These are phyloP conservation scores for Teleogryllus occipitalis DNA, from an alignment of 1,140 invertebrate species.

Conservation along the genomic window DNA sequence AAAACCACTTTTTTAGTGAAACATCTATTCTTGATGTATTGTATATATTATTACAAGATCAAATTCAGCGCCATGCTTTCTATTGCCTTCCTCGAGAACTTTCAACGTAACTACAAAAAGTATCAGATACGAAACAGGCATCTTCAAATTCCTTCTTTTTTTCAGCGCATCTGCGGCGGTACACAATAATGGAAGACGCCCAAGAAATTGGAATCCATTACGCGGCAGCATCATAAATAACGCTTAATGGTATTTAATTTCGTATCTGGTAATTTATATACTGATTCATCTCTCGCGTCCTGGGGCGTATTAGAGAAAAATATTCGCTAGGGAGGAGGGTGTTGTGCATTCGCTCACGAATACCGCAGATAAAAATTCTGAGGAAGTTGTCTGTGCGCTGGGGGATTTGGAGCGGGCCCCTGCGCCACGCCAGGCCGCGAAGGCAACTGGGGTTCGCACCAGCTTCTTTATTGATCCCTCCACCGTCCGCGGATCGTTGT, in stretches of 20 bases:
- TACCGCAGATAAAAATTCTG: not conserved
- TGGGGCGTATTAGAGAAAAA: not conserved
- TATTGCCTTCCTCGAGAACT: too few relatives aligned
- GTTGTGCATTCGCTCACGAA: not conserved
- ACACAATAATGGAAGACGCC: conserved; percentile 1
- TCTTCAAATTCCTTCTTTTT: not conserved
- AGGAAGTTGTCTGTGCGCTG: not conserved
- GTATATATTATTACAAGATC: too few relatives aligned
- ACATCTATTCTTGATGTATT: too few relatives aligned
- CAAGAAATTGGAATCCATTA: conserved; percentile 5
- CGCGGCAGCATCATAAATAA: not conserved
- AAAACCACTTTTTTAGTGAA: too few relatives aligned
- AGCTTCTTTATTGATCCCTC: not conserved
- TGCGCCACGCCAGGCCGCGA: not conserved
- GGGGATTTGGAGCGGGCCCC: not conserved
- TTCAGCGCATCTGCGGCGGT: not conserved
- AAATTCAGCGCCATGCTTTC: too few relatives aligned
- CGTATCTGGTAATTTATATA: conserved; percentile 5
- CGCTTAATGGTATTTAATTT: conserved; percentile 1
- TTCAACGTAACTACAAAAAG: not conserved
- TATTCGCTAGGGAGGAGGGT: not conserved
- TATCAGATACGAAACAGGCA: not conserved
- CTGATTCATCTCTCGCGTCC: not conserved
- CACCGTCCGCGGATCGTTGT: not conserved
- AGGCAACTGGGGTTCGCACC: not conserved